A percentile compares a stretch with the other conserved stretches of the same genome.
Conservation (phyloP, 2,113 vertebrate genomes). For the Oceanites oceanicus region DNA sequence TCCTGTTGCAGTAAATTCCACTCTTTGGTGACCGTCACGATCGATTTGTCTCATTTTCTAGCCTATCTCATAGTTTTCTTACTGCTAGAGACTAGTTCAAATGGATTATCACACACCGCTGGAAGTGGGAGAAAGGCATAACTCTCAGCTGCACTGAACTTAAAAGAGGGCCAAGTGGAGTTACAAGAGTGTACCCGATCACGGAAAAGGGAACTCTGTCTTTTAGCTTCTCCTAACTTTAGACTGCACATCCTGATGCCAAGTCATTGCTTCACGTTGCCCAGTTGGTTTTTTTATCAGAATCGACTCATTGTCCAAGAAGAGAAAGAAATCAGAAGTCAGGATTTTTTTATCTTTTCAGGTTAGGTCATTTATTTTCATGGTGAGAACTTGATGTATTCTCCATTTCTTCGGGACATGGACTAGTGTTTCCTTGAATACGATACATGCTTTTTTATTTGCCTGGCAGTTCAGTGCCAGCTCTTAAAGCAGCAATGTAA, state of each 20-base stretch:
- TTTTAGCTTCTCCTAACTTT: not conserved
- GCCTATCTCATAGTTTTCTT: not conserved
- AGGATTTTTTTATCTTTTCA: not conserved
- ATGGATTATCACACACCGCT: not conserved
- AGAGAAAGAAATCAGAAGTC: not conserved
- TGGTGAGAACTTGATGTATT: not conserved
- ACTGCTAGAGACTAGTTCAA: not conserved
- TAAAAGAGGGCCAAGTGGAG: not conserved
- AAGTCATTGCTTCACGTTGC: not conserved
- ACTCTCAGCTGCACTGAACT: not conserved
- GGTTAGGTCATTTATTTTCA: not conserved
- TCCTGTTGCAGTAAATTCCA: not conserved
- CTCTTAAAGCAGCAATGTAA: not conserved
- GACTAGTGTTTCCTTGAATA: not conserved
- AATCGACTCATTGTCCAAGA: not conserved
- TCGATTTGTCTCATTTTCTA: not conserved
- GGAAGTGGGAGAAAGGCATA: not conserved
- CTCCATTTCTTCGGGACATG: not conserved
- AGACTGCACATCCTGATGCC: not conserved
- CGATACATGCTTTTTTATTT: not conserved
- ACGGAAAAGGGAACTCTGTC: not conserved
- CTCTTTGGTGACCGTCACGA: not conserved
- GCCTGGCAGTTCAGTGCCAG: not conserved
- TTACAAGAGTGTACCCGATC: not conserved
- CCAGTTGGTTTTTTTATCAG: not conserved